Evolutionary conservation across 2,888 invertebrate species (phyloP).

Genomic region (Pedicia rivosa): DNA sequence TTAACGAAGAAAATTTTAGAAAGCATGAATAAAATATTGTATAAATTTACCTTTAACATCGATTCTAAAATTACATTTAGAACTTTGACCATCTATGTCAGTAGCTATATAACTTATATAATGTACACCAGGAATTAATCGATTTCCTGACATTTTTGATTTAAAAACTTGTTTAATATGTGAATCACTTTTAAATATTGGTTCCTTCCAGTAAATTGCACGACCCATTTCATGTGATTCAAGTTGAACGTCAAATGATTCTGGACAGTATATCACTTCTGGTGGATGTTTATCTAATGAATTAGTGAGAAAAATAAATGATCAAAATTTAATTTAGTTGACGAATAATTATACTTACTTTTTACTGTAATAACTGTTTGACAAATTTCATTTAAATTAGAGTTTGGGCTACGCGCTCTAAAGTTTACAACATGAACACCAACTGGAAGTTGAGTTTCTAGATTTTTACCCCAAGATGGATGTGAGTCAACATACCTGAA

Average conservation of each 20-base stretch:
- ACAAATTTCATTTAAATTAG: constrained; percentile 39
- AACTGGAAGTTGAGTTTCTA: constrained; percentile 39
- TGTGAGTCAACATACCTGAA: constrained; percentile 38
- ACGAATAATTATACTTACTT: constrained; percentile 26
- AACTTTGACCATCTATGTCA: constrained; percentile 43
- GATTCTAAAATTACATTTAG: constrained; percentile 45
- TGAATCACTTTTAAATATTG: constrained; percentile 41
- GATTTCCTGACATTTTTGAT: constrained; percentile 45
- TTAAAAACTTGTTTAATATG: constrained; percentile 39
- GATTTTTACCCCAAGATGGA: constrained; percentile 43
- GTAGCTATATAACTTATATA: constrained; percentile 45
- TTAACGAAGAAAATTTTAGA: background rate
- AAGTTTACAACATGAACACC: constrained; percentile 43
- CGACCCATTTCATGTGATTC: constrained; percentile 36
- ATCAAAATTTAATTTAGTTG: background rate
- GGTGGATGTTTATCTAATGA: constrained; percentile 39
- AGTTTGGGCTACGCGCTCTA: constrained; percentile 38
- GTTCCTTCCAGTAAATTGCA: constrained; percentile 46
- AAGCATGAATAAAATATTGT: background rate
- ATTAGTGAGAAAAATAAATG: too few relatives aligned
- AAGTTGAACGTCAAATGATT: constrained; percentile 40
- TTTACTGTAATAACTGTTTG: constrained; percentile 40
- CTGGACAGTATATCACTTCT: constrained; percentile 39
- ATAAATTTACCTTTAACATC: constrained; percentile 40
- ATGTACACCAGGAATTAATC: constrained; percentile 41